Percentiles rank a stretch among this genome's conserved stretches.
Conservation (phyloP, 1,140 invertebrate species). For the Tetramorium alpestre region DNA sequence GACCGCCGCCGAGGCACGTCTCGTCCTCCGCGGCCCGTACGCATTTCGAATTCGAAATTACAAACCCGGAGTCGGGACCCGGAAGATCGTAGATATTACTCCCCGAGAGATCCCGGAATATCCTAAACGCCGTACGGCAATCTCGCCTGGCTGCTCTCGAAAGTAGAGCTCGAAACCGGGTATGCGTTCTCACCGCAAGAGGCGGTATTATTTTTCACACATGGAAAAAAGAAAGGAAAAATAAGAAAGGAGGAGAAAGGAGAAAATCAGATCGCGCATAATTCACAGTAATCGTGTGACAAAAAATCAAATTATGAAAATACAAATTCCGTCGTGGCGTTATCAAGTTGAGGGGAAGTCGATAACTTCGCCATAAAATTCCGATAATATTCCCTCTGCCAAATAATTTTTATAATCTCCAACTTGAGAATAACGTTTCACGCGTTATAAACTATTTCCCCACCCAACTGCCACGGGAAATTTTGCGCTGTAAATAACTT, state of each 20-base stretch:
- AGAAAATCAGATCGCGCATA: background rate
- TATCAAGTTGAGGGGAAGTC: background rate
- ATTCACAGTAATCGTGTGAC: background rate
- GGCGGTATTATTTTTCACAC: constrained; percentile 5
- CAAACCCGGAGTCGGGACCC: constrained; percentile 53
- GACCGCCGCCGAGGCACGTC: constrained; percentile 5
- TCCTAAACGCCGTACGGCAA: constrained; percentile 11
- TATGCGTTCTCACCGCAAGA: background rate
- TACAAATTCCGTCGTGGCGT: background rate
- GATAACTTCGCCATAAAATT: constrained; percentile 9
- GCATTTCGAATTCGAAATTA: constrained; percentile 67
- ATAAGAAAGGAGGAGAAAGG: background rate
- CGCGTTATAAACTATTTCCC: background rate
- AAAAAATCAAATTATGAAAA: constrained; percentile 28
- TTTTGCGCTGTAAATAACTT: background rate
- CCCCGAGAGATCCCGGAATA: constrained; percentile 56
- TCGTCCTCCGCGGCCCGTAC: constrained; percentile 39
- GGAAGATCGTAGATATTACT: constrained; percentile 69
- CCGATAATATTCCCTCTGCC: background rate
- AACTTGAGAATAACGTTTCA: background rate
- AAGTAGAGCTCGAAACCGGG: background rate
- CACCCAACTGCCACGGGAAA: background rate
- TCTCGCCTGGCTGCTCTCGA: background rate
- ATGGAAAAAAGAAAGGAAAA: background rate
- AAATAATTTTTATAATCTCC: constrained; percentile 17